Percentiles rank a stretch among this genome's conserved stretches.
These are phyloP conservation scores for Mya arenaria DNA, from an alignment of 1,140 invertebrate species.

Conservation along the genomic window DNA sequence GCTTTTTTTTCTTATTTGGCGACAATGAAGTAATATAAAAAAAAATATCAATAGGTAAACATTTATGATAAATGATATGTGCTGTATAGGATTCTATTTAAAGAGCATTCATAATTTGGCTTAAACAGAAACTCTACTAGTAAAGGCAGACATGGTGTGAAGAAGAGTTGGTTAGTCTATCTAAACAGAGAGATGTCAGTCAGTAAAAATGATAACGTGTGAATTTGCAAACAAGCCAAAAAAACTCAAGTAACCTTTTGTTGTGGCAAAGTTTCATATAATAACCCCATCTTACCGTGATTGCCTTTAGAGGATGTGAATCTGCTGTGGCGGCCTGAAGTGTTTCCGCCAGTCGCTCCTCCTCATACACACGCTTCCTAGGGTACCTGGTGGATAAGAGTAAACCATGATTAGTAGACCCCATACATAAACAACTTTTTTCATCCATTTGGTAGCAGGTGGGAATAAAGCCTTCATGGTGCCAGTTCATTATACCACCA, in stretches of 20 bases:
- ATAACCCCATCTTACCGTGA: constrained; percentile 80
- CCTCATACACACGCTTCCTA: constrained; percentile 70
- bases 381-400: constrained; percentile 70
- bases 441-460: background rate
- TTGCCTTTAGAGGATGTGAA: constrained; percentile 84
- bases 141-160: too few species aligned
- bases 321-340: constrained; percentile 74
- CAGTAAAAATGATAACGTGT: too few species aligned
- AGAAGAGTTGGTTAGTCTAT: too few species aligned
- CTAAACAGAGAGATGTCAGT: too few species aligned
- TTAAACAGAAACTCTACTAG: too few species aligned
- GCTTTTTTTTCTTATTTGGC: background rate
- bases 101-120: too few species aligned
- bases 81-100: too few species aligned
- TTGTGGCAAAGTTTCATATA: too few species aligned
- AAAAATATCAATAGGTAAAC: background rate
- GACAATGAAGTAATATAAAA: background rate
- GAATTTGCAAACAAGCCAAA: too few species aligned
- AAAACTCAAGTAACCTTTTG: too few species aligned
- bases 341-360: constrained; percentile 65
- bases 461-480: background rate
- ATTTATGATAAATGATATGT: background rate
- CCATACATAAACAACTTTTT: background rate
- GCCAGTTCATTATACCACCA: background rate
- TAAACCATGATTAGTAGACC: background rate